These are phyloP conservation scores for Leucoraja ocellata DNA, from an alignment of 2,797 vertebrate species.

Conservation along the genomic window DNA sequence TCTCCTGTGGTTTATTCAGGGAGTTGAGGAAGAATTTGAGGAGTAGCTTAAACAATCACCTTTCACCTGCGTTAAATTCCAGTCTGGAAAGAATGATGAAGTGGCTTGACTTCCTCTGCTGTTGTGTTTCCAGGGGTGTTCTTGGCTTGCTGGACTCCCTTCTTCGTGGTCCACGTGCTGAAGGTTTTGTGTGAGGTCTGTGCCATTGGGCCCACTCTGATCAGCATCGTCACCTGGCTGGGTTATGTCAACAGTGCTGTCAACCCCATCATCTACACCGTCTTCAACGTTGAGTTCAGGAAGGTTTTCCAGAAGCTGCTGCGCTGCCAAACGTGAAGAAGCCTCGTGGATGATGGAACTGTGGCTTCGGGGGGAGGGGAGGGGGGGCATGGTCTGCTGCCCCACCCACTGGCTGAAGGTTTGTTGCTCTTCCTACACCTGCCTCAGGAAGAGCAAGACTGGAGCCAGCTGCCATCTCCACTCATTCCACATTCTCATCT, in stretches of 20 bases:
- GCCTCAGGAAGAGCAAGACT: neutral
- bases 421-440: neutral
- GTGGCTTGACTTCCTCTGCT: neutral
- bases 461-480: neutral
- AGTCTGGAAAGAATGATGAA: neutral
- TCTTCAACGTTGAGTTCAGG: constrained; percentile 63
- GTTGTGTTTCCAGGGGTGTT: constrained; percentile 55
- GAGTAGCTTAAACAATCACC: neutral
- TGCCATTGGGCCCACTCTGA: constrained; percentile 55
- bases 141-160: constrained; percentile 66
- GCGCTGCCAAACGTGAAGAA: constrained; percentile 51
- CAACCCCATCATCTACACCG: constrained; percentile 66
- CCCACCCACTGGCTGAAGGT: neutral
- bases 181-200: constrained; percentile 60
- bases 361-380: no score
- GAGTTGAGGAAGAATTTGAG: neutral
- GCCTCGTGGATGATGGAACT: neutral
- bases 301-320: constrained; percentile 64
- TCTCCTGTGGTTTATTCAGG: neutral
- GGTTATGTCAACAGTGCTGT: constrained; percentile 66
- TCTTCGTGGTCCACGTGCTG: constrained; percentile 64
- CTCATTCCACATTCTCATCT: neutral
- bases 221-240: constrained; percentile 66
- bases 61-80: neutral
- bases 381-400: no score